Conservation (phyloP, 1,140 invertebrate species). For the Brachionus rubens region DNA sequence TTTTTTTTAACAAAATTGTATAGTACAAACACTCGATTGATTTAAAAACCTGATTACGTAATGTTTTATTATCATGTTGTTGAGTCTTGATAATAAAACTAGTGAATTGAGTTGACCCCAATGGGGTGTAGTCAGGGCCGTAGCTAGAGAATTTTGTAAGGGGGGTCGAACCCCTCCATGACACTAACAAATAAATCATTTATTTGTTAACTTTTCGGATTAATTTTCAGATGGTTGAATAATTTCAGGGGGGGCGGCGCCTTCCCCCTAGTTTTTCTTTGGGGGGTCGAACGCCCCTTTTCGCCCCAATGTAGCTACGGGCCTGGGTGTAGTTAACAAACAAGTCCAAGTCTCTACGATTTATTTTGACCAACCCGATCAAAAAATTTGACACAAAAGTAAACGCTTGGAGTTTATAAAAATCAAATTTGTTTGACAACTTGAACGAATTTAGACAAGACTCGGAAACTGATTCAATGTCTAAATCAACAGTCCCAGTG, state of each 20-base stretch:
- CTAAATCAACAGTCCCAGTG: background rate
- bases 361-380: background rate
- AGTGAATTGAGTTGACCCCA: background rate
- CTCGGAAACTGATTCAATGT: background rate
- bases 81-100: constrained; percentile 6
- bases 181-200: no score
- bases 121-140: no score
- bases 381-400: constrained; percentile 41
- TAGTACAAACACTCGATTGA: constrained; percentile 20
- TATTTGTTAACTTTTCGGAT: no score
- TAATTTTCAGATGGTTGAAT: no score
- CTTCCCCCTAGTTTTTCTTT: no score
- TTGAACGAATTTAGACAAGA: background rate
- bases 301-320: no score
- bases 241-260: no score
- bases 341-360: no score
- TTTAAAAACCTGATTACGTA: background rate
- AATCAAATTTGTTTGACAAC: background rate
- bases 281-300: no score
- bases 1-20: constrained; percentile 51
- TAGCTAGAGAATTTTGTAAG: no score
- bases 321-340: no score
- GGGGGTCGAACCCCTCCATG: no score
- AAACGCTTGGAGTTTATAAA: constrained; percentile 10
- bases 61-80: background rate